These are phyloP conservation scores for Cephalopterus ornatus DNA, from an alignment of 2,113 vertebrate genomes.

Conservation along the genomic window DNA sequence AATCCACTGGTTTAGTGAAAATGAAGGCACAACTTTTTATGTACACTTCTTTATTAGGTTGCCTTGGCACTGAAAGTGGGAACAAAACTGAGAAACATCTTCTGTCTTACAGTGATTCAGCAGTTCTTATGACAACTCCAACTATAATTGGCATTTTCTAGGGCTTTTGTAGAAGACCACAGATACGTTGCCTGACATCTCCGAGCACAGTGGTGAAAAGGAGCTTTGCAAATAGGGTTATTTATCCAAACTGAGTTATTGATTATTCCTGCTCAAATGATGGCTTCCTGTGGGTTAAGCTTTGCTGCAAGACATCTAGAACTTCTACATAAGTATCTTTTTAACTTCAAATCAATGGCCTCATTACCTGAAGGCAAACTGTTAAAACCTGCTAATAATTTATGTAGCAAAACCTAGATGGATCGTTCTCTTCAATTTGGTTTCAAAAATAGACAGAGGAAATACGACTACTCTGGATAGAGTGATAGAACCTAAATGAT, in stretches of 20 bases:
- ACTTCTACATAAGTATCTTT: background rate
- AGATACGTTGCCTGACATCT: background rate
- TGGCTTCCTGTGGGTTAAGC: background rate
- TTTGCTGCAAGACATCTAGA: background rate
- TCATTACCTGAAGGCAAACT: background rate
- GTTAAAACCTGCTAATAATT: background rate
- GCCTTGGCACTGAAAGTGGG: background rate
- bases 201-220: background rate
- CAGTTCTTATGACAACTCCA: background rate
- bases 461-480: background rate
- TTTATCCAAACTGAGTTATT: background rate
- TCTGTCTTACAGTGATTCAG: background rate
- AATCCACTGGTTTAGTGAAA: background rate
- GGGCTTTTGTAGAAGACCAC: background rate
- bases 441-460: background rate
- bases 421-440: background rate
- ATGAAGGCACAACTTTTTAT: background rate
- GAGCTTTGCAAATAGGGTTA: background rate
- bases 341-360: background rate
- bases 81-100: background rate
- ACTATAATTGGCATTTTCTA: background rate
- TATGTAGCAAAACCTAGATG: background rate
- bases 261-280: background rate
- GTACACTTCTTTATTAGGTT: background rate
- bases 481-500: background rate